phyloP scores from a whole-genome alignment of 2,888 invertebrate species.

The Parnassius mnemosyne region DNA sequence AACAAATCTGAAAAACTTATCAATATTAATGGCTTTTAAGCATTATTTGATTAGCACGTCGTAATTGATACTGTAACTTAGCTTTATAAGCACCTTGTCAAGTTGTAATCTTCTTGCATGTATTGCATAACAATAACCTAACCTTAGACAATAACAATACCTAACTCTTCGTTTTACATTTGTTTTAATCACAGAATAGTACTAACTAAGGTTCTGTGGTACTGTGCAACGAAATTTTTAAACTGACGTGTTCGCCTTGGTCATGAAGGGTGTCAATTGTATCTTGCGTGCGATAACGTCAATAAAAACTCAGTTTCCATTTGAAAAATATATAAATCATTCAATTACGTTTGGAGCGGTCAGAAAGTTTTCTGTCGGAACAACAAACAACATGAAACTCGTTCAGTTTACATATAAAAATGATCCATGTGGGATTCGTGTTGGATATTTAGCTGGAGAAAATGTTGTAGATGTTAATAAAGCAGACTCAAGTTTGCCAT shows the following conservation, averaged over 20 bases:
- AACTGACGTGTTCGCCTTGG: slow-evolving; percentile 39
- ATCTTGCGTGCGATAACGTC: slow-evolving; percentile 42
- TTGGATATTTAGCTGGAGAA: slow-evolving; percentile 84
- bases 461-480: slow-evolving; percentile 86
- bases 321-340: slow-evolving; percentile 37
- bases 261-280: slow-evolving; percentile 45
- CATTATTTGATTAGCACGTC: too few species aligned
- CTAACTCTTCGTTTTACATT: too few species aligned
- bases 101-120: too few species aligned
- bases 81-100: too few species aligned
- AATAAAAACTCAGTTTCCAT: slow-evolving; percentile 43
- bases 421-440: slow-evolving; percentile 80
- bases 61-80: too few species aligned
- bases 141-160: too few species aligned
- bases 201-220: too few species aligned
- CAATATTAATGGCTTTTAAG: too few species aligned
- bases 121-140: too few species aligned
- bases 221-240: too few species aligned
- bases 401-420: slow-evolving; percentile 83
- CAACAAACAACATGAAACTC: slow-evolving; percentile 81
- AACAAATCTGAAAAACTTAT: too few species aligned
- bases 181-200: too few species aligned
- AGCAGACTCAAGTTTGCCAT: slow-evolving; percentile 62
- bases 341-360: slow-evolving; percentile 19
- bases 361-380: slow-evolving; percentile 49